Base-by-base conservation (phyloP, 2,113 vertebrate genomes). In the Psittacula cyanocephala region DNA sequence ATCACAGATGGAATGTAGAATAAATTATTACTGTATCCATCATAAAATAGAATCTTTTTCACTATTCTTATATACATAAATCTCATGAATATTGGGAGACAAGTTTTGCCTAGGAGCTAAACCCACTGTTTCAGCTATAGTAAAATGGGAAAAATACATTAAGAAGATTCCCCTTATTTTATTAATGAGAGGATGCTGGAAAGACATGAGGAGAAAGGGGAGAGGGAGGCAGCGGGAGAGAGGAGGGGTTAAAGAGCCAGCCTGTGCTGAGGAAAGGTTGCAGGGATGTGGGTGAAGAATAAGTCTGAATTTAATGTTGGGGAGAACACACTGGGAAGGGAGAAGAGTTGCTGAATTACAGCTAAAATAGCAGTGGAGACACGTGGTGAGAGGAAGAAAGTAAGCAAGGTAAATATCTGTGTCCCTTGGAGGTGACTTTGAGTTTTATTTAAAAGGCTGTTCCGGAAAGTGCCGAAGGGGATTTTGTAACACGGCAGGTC, bases 141-240 rank as follows among this genome's bases (percentile, higher is more conserved):
- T 29, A n/a, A 80, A 83, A 17, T n/a, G 19, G 18, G 57, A 13
- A 44, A 85, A 88, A 75, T 35, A 25, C 0, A 4, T 57, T 28
- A 16, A 35, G 20, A 71, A 41, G 23, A 7, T n/a, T 67, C 1
- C 7, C 7, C 3, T 28, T 37, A 35, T 79, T 88, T 84, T 62
- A 23, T 64, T 53, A 44, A 35, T 24, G 37, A 75, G 22, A 57
- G 22, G 19, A 57, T 1, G 6, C 13, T 55, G 33, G 50, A 39
- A 37, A 50, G 37, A 9, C 0, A 1, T 7, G 27, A 72, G 43
- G 27, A 41, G 37, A 41, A 35, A 13, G 14, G 3, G 12, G 17
- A 44, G 33, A 46, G 41, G 22, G 33, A 33, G 13, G 22, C 43
- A 74, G 19, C 3, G 8, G 29, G 22, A 29, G 13, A 55, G 64